Base-by-base conservation (phyloP, 2,888 invertebrate genomes). In the Erebia palarica region DNA sequence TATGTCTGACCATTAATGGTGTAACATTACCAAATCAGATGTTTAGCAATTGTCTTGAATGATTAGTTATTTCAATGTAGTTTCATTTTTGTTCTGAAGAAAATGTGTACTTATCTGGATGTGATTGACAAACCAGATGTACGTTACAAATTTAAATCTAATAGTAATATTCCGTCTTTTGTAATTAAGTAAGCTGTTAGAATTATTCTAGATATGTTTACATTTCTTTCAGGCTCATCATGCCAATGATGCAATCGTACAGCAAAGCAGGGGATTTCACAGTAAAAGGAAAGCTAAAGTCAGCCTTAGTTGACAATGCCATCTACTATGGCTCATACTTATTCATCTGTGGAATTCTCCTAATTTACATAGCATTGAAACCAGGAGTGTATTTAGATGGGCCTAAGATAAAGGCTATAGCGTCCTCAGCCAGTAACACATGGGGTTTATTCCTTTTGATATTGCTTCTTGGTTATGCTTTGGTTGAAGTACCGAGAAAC, bases 161-260 rank as follows among this genome's bases (percentile, higher is more conserved):
- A 47, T 10, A 10, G 9, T 42, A 42, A 42, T 42, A 42, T 42
- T 42, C 42, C 5, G 9, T 42, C 42, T 42, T 21, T 21, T 27
- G 27, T 27, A 27, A 27, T 27, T 27, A 51, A 51, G 3, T 13
- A 14, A 51, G 13, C 7, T 14, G 51, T 51, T n/a, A 51, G 14
- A 4, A 51, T n/a, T 51, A n/a, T 51, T n/a, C 14, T 21, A 65
- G 44, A 51, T 13, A 42, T 10, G 16, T n/a, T 47, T 57, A 47
- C 13, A 59, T 27, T 61, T 36, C n/a, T 75, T 75, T 58, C 88
- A 97, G 97, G 98, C 91, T 99, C 21, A 96, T 99, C 69, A 96
- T 99, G 94, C 99, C 99, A 3, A 95, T 99, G 92, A 99, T 99
- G 99, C 99, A 99, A 85, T 99, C 99, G 0, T 99, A 99, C 87